Base-by-base conservation (phyloP, 2,797 vertebrate species). In the Muraenolepis orangiensis region DNA sequence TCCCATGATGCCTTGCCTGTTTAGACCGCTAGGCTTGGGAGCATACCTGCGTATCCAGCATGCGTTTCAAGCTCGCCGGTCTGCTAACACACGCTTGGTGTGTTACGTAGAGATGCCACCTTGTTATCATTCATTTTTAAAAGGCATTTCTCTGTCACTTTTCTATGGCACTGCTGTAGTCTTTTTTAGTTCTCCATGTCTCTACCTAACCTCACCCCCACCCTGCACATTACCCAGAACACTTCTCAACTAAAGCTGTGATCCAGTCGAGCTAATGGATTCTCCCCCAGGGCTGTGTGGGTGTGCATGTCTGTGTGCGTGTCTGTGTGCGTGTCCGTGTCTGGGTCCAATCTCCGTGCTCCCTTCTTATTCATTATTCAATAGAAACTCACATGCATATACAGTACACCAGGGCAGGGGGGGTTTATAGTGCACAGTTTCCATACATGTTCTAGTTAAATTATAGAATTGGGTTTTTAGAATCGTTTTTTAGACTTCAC, bases 161-260 rank as follows among this genome's bases (percentile, higher is more conserved):
- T 61, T 26, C n/a, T 3, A 6, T 61, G n/a, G 51, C 8, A n/a
- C 51, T 23, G n/a, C n/a, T 61, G n/a, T 61, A 18, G n/a, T 61
- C n/a, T 61, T n/a, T 61, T 57, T 57, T 61, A 61, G 51, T 61
- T 61, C 51, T 61, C 51, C 51, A 61, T 61, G 23, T 57, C 46
- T 57, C 46, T 57, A 57, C n/a, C 46, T 57, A 4, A 18, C 20
- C 46, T 51, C 18, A 61, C n/a, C 51, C 51, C 51, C 51, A 26
- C n/a, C 51, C n/a, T 61, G 51, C 51, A 61, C 51, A 61, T 61
- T 61, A 61, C 51, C 51, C 51, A 61, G 51, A 61, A 61, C 51
- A 61, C n/a, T 61, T n/a, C n/a, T 23, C 51, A n/a, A 61, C n/a
- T n/a, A 61, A 61, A 61, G 51, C 51, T 61, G n/a, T 61, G 51